Evolutionary conservation across 2,797 vertebrate species (phyloP).

Genomic region (Toxotes lorentzi): DNA sequence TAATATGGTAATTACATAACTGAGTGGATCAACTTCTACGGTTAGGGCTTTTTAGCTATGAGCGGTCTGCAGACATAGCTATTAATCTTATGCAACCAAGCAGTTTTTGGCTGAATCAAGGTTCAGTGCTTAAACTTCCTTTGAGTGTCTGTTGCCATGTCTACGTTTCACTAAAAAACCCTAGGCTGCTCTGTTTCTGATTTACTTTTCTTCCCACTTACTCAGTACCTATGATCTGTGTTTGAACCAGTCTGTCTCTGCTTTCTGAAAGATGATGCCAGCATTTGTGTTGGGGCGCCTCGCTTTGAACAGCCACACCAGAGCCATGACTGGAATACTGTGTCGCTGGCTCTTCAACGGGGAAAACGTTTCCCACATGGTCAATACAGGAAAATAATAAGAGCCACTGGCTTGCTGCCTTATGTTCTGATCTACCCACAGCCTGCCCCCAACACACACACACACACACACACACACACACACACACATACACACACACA

Average conservation of each 20-base stretch:
- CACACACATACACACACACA: slow-evolving; percentile 1
- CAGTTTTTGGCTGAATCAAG: slow-evolving; percentile 1
- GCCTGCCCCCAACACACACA: slow-evolving; percentile 5
- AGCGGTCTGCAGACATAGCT: not conserved
- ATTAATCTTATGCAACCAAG: slow-evolving; percentile 2
- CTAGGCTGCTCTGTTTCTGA: slow-evolving; percentile 10
- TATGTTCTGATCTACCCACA: slow-evolving; percentile 35
- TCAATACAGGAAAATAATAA: slow-evolving; percentile 49
- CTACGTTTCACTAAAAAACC: slow-evolving; percentile 5
- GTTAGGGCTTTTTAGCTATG: not conserved
- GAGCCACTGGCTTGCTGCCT: slow-evolving; percentile 43
- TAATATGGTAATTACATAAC: slow-evolving; percentile 11
- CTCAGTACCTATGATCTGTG: slow-evolving; percentile 25
- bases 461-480: not conserved
- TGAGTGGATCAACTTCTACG: not conserved
- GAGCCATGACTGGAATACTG: slow-evolving; percentile 48
- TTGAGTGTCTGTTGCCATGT: slow-evolving; percentile 11
- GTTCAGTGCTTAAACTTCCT: not conserved
- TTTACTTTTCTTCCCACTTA: slow-evolving; percentile 13
- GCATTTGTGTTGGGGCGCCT: slow-evolving; percentile 38
- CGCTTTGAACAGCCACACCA: slow-evolving; percentile 36
- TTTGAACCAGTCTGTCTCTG: slow-evolving; percentile 32
- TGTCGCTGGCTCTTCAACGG: slow-evolving; percentile 28
- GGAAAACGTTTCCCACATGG: slow-evolving; percentile 63
- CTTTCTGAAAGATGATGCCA: slow-evolving; percentile 38